phyloP scores from a whole-genome alignment of 1,140 invertebrate genomes.

The Elymnias hypermnestra region DNA sequence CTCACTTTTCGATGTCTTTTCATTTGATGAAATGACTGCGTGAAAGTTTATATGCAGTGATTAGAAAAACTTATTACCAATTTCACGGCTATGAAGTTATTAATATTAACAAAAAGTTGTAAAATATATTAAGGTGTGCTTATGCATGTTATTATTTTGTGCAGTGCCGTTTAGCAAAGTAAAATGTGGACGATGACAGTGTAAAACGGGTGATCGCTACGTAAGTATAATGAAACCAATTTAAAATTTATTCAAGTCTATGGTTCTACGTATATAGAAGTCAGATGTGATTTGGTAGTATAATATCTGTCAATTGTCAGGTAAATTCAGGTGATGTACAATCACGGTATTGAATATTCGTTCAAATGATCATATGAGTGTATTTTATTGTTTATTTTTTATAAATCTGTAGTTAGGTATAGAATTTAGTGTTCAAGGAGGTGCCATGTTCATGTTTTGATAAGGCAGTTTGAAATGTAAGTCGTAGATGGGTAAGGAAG shows the following conservation, averaged over 20 bases:
- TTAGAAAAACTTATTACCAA: conserved; percentile 43
- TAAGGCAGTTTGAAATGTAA: conserved; percentile 31
- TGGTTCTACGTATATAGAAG: neutral
- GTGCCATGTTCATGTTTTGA: conserved; percentile 41
- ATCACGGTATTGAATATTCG: conserved; percentile 23
- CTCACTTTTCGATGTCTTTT: conserved; percentile 58
- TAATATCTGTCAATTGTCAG: conserved; percentile 58
- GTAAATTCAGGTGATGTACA: conserved; percentile 38
- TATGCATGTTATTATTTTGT: conserved; percentile 36
- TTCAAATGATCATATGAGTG: conserved; percentile 22
- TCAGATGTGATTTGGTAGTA: conserved; percentile 37
- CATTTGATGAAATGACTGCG: conserved; percentile 44
- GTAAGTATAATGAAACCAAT: conserved; percentile 66
- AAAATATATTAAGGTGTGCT: conserved; percentile 22
- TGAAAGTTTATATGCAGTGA: conserved; percentile 47
- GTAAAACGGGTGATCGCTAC: conserved; percentile 62
- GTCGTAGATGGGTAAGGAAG: conserved; percentile 31
- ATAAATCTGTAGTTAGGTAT: conserved; percentile 18
- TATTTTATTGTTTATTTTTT: conserved; percentile 12
- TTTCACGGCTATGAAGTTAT: conserved; percentile 40
- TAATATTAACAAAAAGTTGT: conserved; percentile 30
- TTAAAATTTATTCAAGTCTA: conserved; percentile 12
- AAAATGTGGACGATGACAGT: conserved; percentile 71
- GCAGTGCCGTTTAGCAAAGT: conserved; percentile 48
- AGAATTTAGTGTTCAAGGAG: conserved; percentile 28